These are phyloP conservation scores for Oophaga pumilio DNA, from an alignment of 2,113 vertebrate genomes.

Conservation along the genomic window DNA sequence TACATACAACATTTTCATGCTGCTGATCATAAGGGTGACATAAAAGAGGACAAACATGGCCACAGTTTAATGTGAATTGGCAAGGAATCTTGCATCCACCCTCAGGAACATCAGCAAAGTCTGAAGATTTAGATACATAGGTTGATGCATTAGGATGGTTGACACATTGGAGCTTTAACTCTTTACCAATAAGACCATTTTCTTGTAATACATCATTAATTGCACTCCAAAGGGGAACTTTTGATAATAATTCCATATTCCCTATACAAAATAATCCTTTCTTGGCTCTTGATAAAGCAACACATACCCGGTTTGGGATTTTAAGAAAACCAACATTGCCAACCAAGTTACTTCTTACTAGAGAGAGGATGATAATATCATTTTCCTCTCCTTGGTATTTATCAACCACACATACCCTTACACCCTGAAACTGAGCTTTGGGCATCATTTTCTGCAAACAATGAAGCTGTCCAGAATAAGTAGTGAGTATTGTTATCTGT, in stretches of 20 bases:
- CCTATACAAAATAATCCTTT: constrained; percentile 64
- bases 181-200: constrained; percentile 45
- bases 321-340: constrained; percentile 60
- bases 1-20: constrained; percentile 54
- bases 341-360: constrained; percentile 61
- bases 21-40: constrained; percentile 62
- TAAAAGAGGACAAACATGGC: constrained; percentile 56
- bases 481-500: constrained; percentile 61
- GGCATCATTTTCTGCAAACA: constrained; percentile 56
- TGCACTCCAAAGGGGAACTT: constrained; percentile 58
- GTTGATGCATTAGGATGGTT: constrained; percentile 59
- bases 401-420: constrained; percentile 60
- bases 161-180: constrained; percentile 58
- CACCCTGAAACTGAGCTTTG: constrained; percentile 26
- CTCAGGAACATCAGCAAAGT: constrained; percentile 57
- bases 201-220: constrained; percentile 47
- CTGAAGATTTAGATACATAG: constrained; percentile 35
- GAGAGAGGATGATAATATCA: constrained; percentile 63
- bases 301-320: constrained; percentile 62
- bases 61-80: constrained; percentile 58
- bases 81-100: constrained; percentile 62
- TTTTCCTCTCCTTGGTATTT: constrained; percentile 64
- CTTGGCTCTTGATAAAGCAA: constrained; percentile 62
- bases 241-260: constrained; percentile 56
- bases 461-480: constrained; percentile 61